phyloP scores from a whole-genome alignment of 2,113 vertebrate genomes.

The Narcine bancroftii region DNA sequence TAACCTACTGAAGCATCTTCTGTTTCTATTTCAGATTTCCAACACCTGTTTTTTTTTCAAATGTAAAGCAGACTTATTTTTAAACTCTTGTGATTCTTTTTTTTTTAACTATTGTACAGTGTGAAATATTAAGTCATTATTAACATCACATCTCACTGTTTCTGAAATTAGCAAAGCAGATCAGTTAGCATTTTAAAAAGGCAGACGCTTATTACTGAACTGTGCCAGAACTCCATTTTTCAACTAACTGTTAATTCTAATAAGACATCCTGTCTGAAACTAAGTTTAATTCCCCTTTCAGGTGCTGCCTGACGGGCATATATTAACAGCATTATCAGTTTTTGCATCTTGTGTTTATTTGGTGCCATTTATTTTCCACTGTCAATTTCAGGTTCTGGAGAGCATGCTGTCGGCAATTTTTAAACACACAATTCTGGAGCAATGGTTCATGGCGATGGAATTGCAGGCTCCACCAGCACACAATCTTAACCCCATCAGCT shows the following conservation, averaged over 20 bases:
- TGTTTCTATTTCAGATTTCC: background rate
- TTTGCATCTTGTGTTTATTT: background rate
- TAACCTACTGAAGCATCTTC: background rate
- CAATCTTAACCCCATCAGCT: constrained; percentile 61
- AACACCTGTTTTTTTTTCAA: too few species aligned
- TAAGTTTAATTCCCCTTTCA: background rate
- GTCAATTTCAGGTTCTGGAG: constrained; percentile 56
- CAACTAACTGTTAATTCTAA: background rate
- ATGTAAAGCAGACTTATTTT: too few species aligned
- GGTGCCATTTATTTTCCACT: constrained; percentile 39
- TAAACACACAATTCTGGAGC: constrained; percentile 69
- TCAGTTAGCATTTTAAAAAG: background rate
- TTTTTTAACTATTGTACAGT: background rate
- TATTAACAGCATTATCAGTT: background rate
- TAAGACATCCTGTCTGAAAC: background rate
- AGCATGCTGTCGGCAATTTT: constrained; percentile 61
- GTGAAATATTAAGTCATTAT: background rate
- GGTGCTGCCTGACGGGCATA: background rate
- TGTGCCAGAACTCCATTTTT: background rate
- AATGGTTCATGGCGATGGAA: constrained; percentile 84
- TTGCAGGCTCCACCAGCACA: constrained; percentile 59
- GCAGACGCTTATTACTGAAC: background rate
- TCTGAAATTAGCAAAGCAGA: background rate
- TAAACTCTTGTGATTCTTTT: too few species aligned
- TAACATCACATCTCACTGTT: background rate